Base-by-base conservation (phyloP, 1,140 invertebrate genomes). In the Liolophura sinensis region DNA sequence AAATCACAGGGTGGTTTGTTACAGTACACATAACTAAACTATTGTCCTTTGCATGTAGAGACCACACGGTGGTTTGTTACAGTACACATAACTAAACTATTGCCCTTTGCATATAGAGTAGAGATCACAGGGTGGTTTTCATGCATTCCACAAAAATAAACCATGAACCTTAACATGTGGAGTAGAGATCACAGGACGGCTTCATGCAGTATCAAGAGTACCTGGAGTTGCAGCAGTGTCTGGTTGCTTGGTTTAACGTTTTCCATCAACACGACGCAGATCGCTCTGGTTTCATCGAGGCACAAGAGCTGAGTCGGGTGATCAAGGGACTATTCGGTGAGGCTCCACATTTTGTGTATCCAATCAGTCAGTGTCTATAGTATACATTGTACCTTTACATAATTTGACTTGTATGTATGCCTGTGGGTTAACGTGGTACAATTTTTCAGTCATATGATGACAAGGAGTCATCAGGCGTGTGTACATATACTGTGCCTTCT, bases 191-290 rank as follows among this genome's bases (percentile, higher is more conserved):
- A 12, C 59, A 68, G 16, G 78, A 82, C 72, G 80, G 80, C 1
- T 77, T 82, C 49, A 80, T 82, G 80, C 78, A 80, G 64, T 80
- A 73, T 71, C 48, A 69, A 14, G 80, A 82, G 60, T 82, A 80
- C 48, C 62, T 74, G 64, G 80, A 82, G 58, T 65, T 82, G 25
- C 76, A 78, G 65, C 71, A 78, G 27, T 82, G 80, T 67, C 66
- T 82, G 14, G 62, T 82, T 1, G 61, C 73, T 9, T 81, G 79
- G 79, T 65, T 67, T 51, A 71, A 75, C 0, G 67, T 78, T 25
- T 81, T 81, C 56, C 31, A 51, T 14, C 73, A 76, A 46, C 70
- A 76, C 52, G 80, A 82, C 56, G 16, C 64, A 1, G 72, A 82
- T 59, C 14, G 74, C 7, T 76, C 76, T 12, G 73, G 74, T 0